A percentile compares a stretch with the other conserved stretches of the same genome.
Conservation (phyloP, 2,888 invertebrate species). For the Meandrusa payeni region DNA sequence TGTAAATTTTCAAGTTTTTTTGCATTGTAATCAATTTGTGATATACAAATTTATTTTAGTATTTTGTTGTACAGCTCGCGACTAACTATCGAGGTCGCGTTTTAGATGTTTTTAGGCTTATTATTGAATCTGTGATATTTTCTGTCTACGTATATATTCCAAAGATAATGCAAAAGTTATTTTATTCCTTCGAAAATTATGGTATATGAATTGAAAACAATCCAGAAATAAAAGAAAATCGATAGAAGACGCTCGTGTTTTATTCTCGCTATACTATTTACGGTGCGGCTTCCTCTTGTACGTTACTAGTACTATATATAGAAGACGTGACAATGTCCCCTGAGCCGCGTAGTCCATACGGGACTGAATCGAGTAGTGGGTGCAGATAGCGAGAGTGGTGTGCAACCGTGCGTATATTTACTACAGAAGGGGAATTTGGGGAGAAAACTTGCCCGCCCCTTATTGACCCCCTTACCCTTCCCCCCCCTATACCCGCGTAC, state of each 20-base stretch:
- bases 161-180: slow-evolving; percentile 69
- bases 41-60: slow-evolving; percentile 68
- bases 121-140: slow-evolving; percentile 62
- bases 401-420: slow-evolving; percentile 69
- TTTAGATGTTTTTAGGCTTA: slow-evolving; percentile 49
- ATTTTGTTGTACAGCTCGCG: slow-evolving; percentile 67
- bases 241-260: slow-evolving; percentile 35
- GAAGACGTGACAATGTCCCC: slow-evolving; percentile 32
- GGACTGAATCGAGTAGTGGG: slow-evolving; percentile 52
- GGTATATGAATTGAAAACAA: slow-evolving; percentile 58
- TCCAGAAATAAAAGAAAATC: slow-evolving; percentile 73
- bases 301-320: slow-evolving; percentile 35
- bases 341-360: slow-evolving; percentile 33
- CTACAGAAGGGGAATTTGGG: slow-evolving; percentile 59
- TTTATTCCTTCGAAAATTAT: slow-evolving; percentile 66
- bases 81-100: slow-evolving; percentile 59
- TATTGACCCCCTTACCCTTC: slow-evolving; percentile 35
- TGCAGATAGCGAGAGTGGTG: slow-evolving; percentile 55
- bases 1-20: slow-evolving; percentile 67
- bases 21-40: slow-evolving; percentile 44
- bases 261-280: slow-evolving; percentile 29
- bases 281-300: slow-evolving; percentile 23
- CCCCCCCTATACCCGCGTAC: slow-evolving; percentile 31
- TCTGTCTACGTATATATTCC: slow-evolving; percentile 40
- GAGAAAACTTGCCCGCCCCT: slow-evolving; percentile 44